phyloP scores from a whole-genome alignment of 2,888 invertebrate genomes.

The Apamea epomidion region DNA sequence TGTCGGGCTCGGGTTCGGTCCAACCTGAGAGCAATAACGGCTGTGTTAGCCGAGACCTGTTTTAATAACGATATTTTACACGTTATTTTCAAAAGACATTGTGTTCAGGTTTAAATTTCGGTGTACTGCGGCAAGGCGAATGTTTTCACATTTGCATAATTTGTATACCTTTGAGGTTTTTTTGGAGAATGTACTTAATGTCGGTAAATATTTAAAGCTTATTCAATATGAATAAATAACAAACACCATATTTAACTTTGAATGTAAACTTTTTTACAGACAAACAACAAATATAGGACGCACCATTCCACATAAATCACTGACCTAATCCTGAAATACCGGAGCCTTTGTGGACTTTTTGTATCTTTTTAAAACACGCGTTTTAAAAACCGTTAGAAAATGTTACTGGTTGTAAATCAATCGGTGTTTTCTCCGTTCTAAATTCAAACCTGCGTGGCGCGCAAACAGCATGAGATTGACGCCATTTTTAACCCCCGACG shows the following conservation, averaged over 20 bases:
- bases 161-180: slow-evolving; percentile 21
- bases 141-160: slow-evolving; percentile 53
- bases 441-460: slow-evolving; percentile 70
- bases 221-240: background rate
- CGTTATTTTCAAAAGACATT: slow-evolving; percentile 64
- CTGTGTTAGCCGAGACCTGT: slow-evolving; percentile 58
- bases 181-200: background rate
- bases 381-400: slow-evolving; percentile 60
- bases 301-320: slow-evolving; percentile 52
- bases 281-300: slow-evolving; percentile 28
- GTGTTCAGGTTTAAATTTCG: slow-evolving; percentile 58
- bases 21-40: slow-evolving; percentile 60
- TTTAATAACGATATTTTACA: slow-evolving; percentile 66
- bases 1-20: slow-evolving; percentile 44
- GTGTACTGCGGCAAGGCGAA: slow-evolving; percentile 46
- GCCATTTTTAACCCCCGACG: too few species aligned
- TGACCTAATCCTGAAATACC: slow-evolving; percentile 56
- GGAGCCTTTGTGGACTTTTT: slow-evolving; percentile 37
- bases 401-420: slow-evolving; percentile 74
- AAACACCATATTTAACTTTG: slow-evolving; percentile 2
- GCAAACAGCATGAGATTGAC: slow-evolving; percentile 67
- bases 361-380: slow-evolving; percentile 56
- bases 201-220: background rate
- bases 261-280: slow-evolving; percentile 10
- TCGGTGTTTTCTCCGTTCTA: slow-evolving; percentile 69